Conservation (phyloP, 1,140 invertebrate genomes). For the Dendroctonus valens region DNA sequence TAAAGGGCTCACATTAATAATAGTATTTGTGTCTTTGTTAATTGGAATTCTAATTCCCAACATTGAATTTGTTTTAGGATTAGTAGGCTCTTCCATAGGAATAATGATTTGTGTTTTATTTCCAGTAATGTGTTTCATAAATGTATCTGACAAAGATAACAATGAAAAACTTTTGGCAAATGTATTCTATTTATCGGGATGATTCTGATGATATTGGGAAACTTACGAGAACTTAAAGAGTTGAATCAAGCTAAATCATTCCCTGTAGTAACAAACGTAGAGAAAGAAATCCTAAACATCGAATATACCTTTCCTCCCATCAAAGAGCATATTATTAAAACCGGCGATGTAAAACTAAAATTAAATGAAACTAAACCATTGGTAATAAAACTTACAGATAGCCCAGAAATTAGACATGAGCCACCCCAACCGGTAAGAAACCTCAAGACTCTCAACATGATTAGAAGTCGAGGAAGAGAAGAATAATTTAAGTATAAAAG, state of each 20-base stretch:
- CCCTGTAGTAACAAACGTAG: constrained; percentile 47
- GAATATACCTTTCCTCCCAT: no score
- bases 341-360: constrained; percentile 8
- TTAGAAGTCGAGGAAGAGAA: not conserved
- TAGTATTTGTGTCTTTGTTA: constrained; percentile 72
- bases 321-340: not conserved
- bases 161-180: constrained; percentile 69
- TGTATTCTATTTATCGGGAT: constrained; percentile 73
- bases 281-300: no score
- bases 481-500: no score
- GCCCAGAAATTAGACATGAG: constrained; percentile 52
- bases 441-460: constrained; percentile 34
- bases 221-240: constrained; percentile 82
- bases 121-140: constrained; percentile 76
- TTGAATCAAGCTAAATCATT: constrained; percentile 59
- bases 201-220: constrained; percentile 77
- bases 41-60: constrained; percentile 79
- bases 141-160: constrained; percentile 69
- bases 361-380: constrained; percentile 40
- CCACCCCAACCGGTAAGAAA: constrained; percentile 57
- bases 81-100: constrained; percentile 92
- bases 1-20: constrained; percentile 73
- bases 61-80: constrained; percentile 89
- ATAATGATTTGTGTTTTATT: constrained; percentile 92
- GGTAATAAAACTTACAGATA: constrained; percentile 15